A percentile compares a stretch with the other conserved stretches of the same genome.
These are phyloP conservation scores for Cotesia congregata DNA, from an alignment of 2,888 invertebrate genomes.

Conservation along the genomic window DNA sequence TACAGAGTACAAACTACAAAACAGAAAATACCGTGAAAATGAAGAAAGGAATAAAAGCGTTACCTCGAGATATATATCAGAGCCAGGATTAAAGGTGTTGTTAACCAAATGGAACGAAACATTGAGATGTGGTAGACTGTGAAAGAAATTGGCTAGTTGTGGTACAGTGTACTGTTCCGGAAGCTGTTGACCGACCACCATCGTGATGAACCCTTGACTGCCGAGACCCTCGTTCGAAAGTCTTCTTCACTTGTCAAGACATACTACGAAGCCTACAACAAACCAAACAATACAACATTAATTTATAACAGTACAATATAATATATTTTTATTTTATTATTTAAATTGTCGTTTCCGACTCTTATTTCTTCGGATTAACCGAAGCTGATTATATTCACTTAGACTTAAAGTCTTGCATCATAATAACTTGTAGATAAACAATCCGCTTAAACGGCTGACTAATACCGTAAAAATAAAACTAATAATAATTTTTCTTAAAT, in stretches of 20 bases:
- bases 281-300: too few relatives aligned
- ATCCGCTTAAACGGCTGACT: too few relatives aligned
- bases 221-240: constrained; percentile 63
- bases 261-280: constrained; percentile 65
- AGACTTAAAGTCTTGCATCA: too few relatives aligned
- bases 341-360: not conserved
- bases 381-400: not conserved
- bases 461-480: too few relatives aligned
- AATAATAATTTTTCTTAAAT: too few relatives aligned
- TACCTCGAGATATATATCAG: constrained; percentile 92
- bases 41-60: constrained; percentile 53
- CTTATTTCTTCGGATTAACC: not conserved
- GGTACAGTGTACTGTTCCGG: constrained; percentile 85
- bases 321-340: constrained; percentile 17
- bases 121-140: constrained; percentile 92
- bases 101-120: constrained; percentile 91
- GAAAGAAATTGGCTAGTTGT: constrained; percentile 88
- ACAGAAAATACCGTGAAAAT: too few relatives aligned
- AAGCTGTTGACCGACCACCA: constrained; percentile 68
- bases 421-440: too few relatives aligned
- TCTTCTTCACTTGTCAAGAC: constrained; percentile 68
- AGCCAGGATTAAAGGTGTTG: constrained; percentile 91
- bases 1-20: too few relatives aligned
- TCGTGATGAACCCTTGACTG: constrained; percentile 65
- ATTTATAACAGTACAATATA: constrained; percentile 17